These are phyloP conservation scores for Abrostola triplasia DNA, from an alignment of 2,888 invertebrate genomes.

Conservation along the genomic window DNA sequence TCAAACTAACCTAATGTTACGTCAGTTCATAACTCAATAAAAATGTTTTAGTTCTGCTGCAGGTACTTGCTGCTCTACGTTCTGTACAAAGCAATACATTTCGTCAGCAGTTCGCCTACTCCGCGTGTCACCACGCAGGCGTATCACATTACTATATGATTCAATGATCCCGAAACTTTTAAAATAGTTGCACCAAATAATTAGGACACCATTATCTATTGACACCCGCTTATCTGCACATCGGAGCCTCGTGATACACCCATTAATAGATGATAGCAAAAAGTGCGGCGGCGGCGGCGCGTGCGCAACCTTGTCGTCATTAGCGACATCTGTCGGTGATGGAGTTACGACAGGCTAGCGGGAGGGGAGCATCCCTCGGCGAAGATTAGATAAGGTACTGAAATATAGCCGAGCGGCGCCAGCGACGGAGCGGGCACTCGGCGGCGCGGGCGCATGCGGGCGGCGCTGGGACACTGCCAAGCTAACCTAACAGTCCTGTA, in stretches of 20 bases:
- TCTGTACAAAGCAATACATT: background rate
- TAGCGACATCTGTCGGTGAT: conserved; percentile 54
- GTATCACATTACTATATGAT: conserved; percentile 24
- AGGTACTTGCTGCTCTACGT: too few species aligned
- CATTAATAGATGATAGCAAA: conserved; percentile 59
- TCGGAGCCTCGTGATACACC: conserved; percentile 48
- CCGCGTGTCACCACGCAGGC: conserved; percentile 9
- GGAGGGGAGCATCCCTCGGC: conserved; percentile 21
- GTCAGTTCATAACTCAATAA: too few species aligned
- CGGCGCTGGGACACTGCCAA: background rate
- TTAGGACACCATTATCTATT: conserved; percentile 49
- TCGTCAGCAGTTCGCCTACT: background rate
- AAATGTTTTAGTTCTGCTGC: too few species aligned
- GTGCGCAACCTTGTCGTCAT: conserved; percentile 50
- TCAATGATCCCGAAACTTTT: conserved; percentile 16
- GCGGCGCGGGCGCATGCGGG: conserved; percentile 24
- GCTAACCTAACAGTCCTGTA: background rate
- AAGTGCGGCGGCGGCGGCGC: conserved; percentile 55
- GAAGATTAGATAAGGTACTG: conserved; percentile 52
- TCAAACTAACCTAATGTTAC: too few species aligned
- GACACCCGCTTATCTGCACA: conserved; percentile 54
- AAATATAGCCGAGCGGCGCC: conserved; percentile 43
- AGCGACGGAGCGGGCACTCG: background rate
- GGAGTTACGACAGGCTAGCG: conserved; percentile 7
- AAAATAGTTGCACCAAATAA: conserved; percentile 39